Base-by-base conservation (phyloP, 2,113 vertebrate genomes). In the Engraulis encrasicolus region DNA sequence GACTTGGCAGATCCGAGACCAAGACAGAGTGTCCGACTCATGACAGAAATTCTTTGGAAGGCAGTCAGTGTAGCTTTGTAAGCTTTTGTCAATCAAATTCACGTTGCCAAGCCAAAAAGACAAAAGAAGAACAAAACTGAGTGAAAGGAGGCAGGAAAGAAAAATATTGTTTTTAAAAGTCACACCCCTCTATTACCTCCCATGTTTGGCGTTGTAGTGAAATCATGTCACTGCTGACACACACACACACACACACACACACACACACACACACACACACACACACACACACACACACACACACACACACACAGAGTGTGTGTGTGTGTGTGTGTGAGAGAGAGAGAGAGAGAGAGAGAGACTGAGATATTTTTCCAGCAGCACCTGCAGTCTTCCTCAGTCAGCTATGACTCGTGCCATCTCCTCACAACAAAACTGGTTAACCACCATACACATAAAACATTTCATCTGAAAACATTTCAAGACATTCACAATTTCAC, bases 71-170 rank as follows among this genome's bases (percentile, higher is more conserved):
- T 12, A 6, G 15, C 84, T 86, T 49, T 88, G 77, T 88, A 86
- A 88, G 84, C 84, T 86, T 50, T 82, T 78, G 87, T 86, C 87
- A 88, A 80, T 86, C 87, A 86, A 1, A 20, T 37, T 78, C 77
- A 50, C 17, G 58, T n/a, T 34, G 50, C 78, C 58, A 80, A 27
- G n/a, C n/a, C n/a, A n/a, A n/a, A n/a, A n/a, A n/a, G n/a, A n/a
- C n/a, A n/a, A n/a, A n/a, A n/a, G 61, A 45, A 5, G 40, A 45
- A 45, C 3, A 45, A 45, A 45, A 45, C 4, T 5, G 40, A 45
- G 9, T 5, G 40, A 45, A 45, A 3, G 50, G 19, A 52, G 14
- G 17, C 27, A 17, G 1, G 2, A 81, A 61, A 37, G 23, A 82
- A 36, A 15, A 50, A 4, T 27, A 15, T 45, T 36, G 34, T 40